phyloP scores from a whole-genome alignment of 2,888 invertebrate genomes.

The Dicyrtoma fusca region DNA sequence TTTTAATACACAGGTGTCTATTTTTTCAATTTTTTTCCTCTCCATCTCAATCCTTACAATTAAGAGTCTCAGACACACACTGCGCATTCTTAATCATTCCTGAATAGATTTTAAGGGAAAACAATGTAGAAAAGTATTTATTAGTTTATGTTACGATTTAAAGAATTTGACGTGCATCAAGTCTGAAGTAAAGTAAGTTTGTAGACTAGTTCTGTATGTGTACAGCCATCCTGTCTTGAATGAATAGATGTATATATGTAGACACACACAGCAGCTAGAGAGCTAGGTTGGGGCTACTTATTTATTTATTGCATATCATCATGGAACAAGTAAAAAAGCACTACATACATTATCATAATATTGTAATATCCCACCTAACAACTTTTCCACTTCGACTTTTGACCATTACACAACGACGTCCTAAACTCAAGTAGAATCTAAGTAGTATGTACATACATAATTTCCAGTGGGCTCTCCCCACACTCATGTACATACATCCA shows the following conservation, averaged over 20 bases:
- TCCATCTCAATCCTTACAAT: slow-evolving; percentile 11
- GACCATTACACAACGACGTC: background rate
- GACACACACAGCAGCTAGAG: no score
- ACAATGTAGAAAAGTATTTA: slow-evolving; percentile 17
- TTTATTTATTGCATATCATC: slow-evolving; percentile 6
- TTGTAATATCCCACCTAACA: slow-evolving; percentile 24
- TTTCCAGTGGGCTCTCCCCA: background rate
- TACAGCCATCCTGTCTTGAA: slow-evolving; percentile 2
- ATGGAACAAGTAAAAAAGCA: background rate
- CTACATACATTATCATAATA: slow-evolving; percentile 11
- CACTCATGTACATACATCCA: no score
- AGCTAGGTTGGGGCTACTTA: slow-evolving; percentile 19
- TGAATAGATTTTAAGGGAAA: slow-evolving; percentile 12
- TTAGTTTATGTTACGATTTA: background rate
- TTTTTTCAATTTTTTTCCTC: slow-evolving; percentile 1
- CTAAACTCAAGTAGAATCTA: no score
- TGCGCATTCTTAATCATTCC: slow-evolving; percentile 22
- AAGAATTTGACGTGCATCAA: no score
- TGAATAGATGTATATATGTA: background rate
- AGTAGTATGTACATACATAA: slow-evolving; percentile 1
- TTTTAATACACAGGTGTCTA: slow-evolving; percentile 12
- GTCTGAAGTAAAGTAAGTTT: no score
- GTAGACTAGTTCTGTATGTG: no score
- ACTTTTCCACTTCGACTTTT: slow-evolving; percentile 9
- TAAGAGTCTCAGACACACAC: slow-evolving; percentile 10